These are phyloP conservation scores for Idaea aversata DNA, from an alignment of 2,888 invertebrate species.

Conservation along the genomic window DNA sequence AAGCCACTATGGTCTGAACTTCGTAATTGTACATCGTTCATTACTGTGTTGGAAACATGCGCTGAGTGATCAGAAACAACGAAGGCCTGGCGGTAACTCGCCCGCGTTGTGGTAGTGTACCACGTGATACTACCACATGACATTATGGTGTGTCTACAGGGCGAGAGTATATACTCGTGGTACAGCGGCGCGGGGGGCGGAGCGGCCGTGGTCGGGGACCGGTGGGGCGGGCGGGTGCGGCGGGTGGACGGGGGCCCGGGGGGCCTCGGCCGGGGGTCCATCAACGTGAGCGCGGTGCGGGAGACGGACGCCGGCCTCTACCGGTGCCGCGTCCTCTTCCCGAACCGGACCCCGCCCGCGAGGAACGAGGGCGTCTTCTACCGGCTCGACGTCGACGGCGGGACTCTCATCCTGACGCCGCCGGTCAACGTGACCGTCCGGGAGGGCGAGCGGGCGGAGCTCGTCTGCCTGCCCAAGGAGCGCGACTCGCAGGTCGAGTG, in stretches of 20 bases:
- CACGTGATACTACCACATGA: too few relatives aligned
- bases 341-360: conserved; percentile 91
- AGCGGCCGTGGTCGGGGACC: conserved; percentile 80
- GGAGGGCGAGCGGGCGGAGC: conserved; percentile 90
- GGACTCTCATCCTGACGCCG: conserved; percentile 91
- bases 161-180: conserved; percentile 90
- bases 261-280: conserved; percentile 83
- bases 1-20: too few relatives aligned
- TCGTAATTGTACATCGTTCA: too few relatives aligned
- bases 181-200: conserved; percentile 83
- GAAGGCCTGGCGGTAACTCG: too few relatives aligned
- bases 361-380: conserved; percentile 95
- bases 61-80: too few relatives aligned
- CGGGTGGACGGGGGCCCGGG: conserved; percentile 73
- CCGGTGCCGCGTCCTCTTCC: conserved; percentile 93
- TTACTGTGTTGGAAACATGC: too few relatives aligned
- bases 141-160: conserved; percentile 79
- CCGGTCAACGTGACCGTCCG: conserved; percentile 93
- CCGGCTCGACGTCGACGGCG: conserved; percentile 93
- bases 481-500: conserved; percentile 76
- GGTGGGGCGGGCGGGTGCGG: conserved; percentile 88
- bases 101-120: too few relatives aligned
- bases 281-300: conserved; percentile 92
- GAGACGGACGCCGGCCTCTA: conserved; percentile 96
- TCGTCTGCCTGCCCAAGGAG: conserved; percentile 90